Conservation (phyloP, 1,140 invertebrate genomes). For the Psilanteris sp. region DNA sequence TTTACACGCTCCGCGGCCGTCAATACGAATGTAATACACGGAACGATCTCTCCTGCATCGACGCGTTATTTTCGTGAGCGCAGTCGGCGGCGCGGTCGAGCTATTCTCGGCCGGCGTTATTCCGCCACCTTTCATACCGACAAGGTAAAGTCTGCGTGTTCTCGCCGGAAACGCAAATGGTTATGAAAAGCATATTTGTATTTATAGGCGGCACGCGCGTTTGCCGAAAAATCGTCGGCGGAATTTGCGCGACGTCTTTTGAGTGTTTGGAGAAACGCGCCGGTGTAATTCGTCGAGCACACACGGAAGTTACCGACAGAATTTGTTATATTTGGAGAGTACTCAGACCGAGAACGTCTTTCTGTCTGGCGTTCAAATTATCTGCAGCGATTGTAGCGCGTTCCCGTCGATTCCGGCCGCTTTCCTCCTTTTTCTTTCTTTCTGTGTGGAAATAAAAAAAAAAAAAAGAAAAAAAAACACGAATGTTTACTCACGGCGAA, state of each 20-base stretch:
- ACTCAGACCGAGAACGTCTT: neutral
- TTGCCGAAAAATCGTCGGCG: constrained; percentile 16
- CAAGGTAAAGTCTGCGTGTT: constrained; percentile 44
- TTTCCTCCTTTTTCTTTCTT: too few species aligned
- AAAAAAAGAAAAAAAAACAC: too few species aligned
- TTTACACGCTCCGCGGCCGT: too few species aligned
- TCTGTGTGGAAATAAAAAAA: too few species aligned
- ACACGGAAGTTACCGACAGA: constrained; percentile 26
- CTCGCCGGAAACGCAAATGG: constrained; percentile 21
- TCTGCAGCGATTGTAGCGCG: too few species aligned
- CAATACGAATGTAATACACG: too few species aligned
- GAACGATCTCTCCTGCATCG: constrained; percentile 33
- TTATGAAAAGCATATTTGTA: constrained; percentile 53
- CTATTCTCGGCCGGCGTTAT: constrained; percentile 50
- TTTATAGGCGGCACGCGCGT: too few species aligned
- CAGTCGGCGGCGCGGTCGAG: constrained; percentile 10
- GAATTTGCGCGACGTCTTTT: constrained; percentile 23
- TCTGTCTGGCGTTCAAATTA: neutral
- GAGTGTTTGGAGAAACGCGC: constrained; percentile 28
- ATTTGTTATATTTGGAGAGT: constrained; percentile 21
- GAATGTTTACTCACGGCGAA: too few species aligned
- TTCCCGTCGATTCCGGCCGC: too few species aligned
- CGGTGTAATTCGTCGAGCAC: constrained; percentile 7
- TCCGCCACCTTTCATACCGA: constrained; percentile 27
- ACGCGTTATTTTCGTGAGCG: constrained; percentile 18